phyloP scores from a whole-genome alignment of 37 sponge, comb jelly and placozoan genomes.

The Beroe ovata region DNA sequence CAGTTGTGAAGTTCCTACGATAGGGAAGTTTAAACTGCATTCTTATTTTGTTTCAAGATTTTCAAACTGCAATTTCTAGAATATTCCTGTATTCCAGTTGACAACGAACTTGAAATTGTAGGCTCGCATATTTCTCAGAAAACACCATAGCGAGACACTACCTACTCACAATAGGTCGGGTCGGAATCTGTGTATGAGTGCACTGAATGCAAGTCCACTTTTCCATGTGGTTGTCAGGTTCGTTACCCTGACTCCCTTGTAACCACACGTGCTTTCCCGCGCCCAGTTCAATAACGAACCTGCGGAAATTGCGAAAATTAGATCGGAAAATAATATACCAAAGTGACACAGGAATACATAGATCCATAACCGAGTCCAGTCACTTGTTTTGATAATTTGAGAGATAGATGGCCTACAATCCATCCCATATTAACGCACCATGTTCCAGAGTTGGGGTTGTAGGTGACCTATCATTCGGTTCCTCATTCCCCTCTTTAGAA shows the following conservation, averaged over 20 bases:
- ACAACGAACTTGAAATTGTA: background rate
- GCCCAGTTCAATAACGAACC: slow-evolving; percentile 64
- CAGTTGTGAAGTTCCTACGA: slow-evolving; percentile 56
- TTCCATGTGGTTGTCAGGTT: slow-evolving; percentile 65
- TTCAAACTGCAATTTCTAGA: background rate
- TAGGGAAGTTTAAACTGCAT: background rate
- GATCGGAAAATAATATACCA: no score
- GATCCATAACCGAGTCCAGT: no score
- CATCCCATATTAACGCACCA: no score
- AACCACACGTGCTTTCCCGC: slow-evolving; percentile 55
- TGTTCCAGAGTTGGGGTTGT: slow-evolving; percentile 50
- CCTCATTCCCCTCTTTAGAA: background rate
- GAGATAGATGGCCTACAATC: no score
- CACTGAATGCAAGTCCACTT: slow-evolving; percentile 37
- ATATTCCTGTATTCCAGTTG: background rate
- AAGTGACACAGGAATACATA: no score
- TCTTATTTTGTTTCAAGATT: background rate
- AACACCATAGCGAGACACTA: no score
- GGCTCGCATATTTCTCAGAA: no score
- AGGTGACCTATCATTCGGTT: background rate
- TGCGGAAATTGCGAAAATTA: no score
- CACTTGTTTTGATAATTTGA: no score
- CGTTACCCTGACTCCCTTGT: slow-evolving; percentile 31
- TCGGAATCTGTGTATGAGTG: slow-evolving; percentile 47
- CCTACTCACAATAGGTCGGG: slow-evolving; percentile 62